These are phyloP conservation scores for Lycaena phlaeas DNA, from an alignment of 2,888 invertebrate species.

Conservation along the genomic window DNA sequence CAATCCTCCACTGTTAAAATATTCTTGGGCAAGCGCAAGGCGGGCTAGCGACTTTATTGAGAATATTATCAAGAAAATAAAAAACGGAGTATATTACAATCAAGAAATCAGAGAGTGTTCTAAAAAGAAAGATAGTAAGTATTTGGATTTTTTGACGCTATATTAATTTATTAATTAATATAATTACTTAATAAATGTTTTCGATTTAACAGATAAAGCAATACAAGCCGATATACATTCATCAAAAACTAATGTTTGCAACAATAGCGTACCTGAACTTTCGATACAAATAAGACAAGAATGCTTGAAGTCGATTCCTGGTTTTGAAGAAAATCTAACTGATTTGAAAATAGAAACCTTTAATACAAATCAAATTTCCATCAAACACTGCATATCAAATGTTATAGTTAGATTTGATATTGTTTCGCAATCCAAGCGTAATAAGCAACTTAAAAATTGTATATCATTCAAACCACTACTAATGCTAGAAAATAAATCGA, in stretches of 20 bases:
- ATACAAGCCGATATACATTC: slow-evolving; percentile 27
- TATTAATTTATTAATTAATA: no score
- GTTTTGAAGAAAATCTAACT: slow-evolving; percentile 21
- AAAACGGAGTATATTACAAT: slow-evolving; percentile 45
- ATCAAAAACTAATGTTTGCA: not conserved
- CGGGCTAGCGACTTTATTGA: slow-evolving; percentile 54
- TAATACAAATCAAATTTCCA: slow-evolving; percentile 33
- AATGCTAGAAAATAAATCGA: slow-evolving; percentile 31
- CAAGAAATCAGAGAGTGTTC: slow-evolving; percentile 26
- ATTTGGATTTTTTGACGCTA: no score
- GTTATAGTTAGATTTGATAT: slow-evolving; percentile 51
- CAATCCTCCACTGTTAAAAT: slow-evolving; percentile 10
- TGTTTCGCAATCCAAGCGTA: slow-evolving; percentile 26
- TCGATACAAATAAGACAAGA: slow-evolving; percentile 2
- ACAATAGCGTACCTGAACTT: not conserved
- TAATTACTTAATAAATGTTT: no score
- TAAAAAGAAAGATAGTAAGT: slow-evolving; percentile 9
- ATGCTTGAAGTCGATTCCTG: slow-evolving; percentile 27
- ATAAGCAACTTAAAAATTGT: slow-evolving; percentile 16
- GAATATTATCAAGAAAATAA: slow-evolving; percentile 50
- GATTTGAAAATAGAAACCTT: slow-evolving; percentile 22
- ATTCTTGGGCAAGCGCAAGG: slow-evolving; percentile 41
- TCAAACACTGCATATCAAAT: slow-evolving; percentile 47
- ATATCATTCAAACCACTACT: slow-evolving; percentile 30
- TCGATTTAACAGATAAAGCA: slow-evolving; percentile 29